phyloP scores from a whole-genome alignment of 2,888 invertebrate species.

The Amblyteles armatorius region DNA sequence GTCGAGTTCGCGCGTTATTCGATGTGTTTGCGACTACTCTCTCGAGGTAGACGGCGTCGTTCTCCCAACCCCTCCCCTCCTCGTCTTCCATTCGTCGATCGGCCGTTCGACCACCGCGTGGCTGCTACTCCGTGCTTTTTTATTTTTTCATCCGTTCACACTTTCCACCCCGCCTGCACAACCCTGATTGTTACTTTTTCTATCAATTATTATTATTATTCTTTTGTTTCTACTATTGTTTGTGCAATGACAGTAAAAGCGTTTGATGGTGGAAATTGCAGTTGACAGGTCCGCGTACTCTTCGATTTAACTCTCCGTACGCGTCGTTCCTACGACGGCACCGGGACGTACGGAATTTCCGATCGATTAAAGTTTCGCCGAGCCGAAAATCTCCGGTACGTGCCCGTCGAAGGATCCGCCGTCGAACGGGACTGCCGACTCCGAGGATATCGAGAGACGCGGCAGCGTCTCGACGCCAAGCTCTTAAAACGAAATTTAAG shows the following conservation, averaged over 20 bases:
- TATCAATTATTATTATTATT: background rate
- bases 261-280: background rate
- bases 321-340: no score
- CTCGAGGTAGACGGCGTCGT: conserved; percentile 34
- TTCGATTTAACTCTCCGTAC: no score
- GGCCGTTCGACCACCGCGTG: conserved; percentile 30
- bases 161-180: background rate
- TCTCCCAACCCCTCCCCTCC: conserved; percentile 13
- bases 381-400: background rate
- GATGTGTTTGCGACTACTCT: conserved; percentile 27
- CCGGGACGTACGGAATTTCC: background rate
- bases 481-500: no score
- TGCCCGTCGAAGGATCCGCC: background rate
- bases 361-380: background rate
- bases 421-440: background rate
- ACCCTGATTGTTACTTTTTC: background rate
- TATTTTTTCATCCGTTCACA: background rate
- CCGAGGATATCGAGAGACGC: background rate
- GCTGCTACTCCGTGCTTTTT: background rate
- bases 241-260: background rate
- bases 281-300: no score
- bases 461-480: no score
- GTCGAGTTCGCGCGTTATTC: conserved; percentile 33
- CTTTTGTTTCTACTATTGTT: background rate
- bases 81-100: conserved; percentile 20